Evolutionary conservation across 2,113 vertebrate genomes (phyloP), one percentile per base, ranked within the genome.

Genomic region (Nothobranchius kuhntae): DNA sequence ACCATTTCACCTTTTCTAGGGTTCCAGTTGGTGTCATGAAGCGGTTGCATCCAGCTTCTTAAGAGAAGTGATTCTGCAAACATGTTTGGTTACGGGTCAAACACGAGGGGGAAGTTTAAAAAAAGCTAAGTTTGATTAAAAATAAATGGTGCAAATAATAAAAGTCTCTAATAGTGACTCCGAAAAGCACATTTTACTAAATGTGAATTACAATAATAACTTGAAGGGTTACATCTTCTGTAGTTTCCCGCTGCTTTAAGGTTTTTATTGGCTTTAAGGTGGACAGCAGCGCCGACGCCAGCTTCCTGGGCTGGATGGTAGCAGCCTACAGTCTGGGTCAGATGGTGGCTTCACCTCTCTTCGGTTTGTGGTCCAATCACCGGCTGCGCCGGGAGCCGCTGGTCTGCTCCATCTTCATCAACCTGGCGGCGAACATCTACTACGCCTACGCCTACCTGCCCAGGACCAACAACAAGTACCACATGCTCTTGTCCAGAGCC

Each of bases 271-370:
- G 0, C 4, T 17, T 60, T 35, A 14, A 99, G 97, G 86, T 96
- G 38, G 98, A 99, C 79, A 80, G 67, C 0, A 94, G 90, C 7
- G 92, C 95, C 0, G 89, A 95, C 64, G 89, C 94, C 0, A 95
- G 93, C 82, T 99, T 99, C 86, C 87, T 99, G 88, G 98, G 98
- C 55, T 99, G 97, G 98, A 94, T 99, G 38, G 96, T 99, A 81
- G 96, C 98, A 48, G 94, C 95, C 0, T 99, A 95, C 69, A 99
- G 98, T 75, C 89, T 99, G 51, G 96, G 96, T 14, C 98, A 99
- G 63, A 98, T 99, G 98, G 77, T 95, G 51, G 95, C 96, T 4
- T 99, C 97, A 1, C 96, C 96, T 13, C 42, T 98, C 0, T 98
- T 99, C 35, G 98, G 98, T 38, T 71, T 93, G 14, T 99, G 97